Percentiles rank a stretch among this genome's conserved stretches.
These are phyloP conservation scores for Sorex maritimensis DNA, from an alignment of 2,797 vertebrate genomes.

Conservation along the genomic window DNA sequence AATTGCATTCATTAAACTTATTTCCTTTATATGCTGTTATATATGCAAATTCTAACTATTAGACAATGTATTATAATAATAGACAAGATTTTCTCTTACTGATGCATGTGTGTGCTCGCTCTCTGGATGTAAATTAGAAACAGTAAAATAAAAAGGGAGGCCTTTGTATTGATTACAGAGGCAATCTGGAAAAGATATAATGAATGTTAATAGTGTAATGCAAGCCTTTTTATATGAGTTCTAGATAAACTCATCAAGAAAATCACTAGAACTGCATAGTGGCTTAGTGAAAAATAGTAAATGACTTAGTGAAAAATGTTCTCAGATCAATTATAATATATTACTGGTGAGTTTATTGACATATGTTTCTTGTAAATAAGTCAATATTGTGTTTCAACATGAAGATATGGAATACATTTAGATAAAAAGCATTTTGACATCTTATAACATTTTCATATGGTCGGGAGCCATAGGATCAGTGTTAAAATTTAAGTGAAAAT, in stretches of 20 bases:
- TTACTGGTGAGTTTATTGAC: neutral
- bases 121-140: neutral
- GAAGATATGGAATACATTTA: slow-evolving; percentile 8
- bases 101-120: neutral
- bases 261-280: neutral
- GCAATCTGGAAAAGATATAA: neutral
- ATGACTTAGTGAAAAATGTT: neutral
- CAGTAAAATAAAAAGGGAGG: neutral
- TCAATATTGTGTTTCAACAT: neutral
- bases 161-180: neutral
- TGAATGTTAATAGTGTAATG: neutral
- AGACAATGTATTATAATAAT: neutral
- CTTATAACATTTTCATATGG: neutral
- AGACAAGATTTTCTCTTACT: neutral
- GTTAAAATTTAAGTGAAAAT: neutral
- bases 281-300: slow-evolving; percentile 2
- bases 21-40: neutral
- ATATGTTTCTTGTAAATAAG: slow-evolving; percentile 1
- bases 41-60: neutral
- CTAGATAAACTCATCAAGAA: neutral
- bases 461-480: neutral
- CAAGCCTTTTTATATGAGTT: neutral
- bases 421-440: neutral
- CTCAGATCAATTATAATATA: neutral
- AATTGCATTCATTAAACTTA: slow-evolving; percentile 29